Base-by-base conservation (phyloP, 2,797 vertebrate genomes). In the Synanceia verrucosa region DNA sequence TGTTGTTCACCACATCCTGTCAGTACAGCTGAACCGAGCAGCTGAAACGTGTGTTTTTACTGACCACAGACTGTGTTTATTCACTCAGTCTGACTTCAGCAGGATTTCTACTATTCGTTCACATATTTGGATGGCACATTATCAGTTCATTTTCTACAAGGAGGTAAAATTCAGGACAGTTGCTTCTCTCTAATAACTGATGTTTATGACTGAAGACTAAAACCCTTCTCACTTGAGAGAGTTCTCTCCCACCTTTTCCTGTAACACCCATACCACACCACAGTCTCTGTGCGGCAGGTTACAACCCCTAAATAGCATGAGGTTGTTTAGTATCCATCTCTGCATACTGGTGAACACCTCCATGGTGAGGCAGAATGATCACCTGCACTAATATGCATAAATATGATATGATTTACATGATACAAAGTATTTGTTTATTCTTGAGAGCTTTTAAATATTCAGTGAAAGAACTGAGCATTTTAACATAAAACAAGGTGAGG, bases 1-100 rank as follows among this genome's bases (percentile, higher is more conserved):
- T 77, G 60, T 76, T 77, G 70, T 28, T 86, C 67, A 85, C 52
- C 69, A 81, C 67, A 82, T 88, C 71, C 79, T 24, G 57, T 81
- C 60, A 59, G 39, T 50, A 62, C 39, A 81, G 64, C 69, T 82
- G 62, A 16, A 5, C 46, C 10, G 39, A 57, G 50, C 63, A 73
- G 70, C 50, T 64, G 59, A 34, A 72, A 37, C 50, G 19, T 63
- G 47, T 41, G 33, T 26, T 70, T 55, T 76, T 26, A 51, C 33
- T 57, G 28, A 76, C 63, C 62, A 41, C 57, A 37, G 28, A 9
- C 29, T 50, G 6, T 41, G 57, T 67, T 68, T 34, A 28, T 39
- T 65, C 21, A 70, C 13, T 44, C 28, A 9, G 4, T 39, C 13
- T 28, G 26, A 9, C 11, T 12, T 70, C 23, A 62, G 1, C 29